Evolutionary conservation across 2,797 vertebrate species (phyloP).

Genomic region (Protonibea diacanthus): DNA sequence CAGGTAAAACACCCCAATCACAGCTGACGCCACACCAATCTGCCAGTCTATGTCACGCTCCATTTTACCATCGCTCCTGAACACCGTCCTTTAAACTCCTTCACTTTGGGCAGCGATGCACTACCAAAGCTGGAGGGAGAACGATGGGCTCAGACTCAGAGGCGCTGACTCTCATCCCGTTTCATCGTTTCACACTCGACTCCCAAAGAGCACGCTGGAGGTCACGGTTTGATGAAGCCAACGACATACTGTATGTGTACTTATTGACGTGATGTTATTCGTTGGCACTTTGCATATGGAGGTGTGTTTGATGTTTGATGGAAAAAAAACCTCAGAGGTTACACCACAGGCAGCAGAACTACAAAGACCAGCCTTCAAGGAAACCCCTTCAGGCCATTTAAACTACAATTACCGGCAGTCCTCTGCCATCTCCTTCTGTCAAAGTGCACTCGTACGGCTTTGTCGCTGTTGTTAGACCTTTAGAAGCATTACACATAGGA

Average conservation of each 20-base stretch:
- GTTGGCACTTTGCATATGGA: conserved; percentile 19
- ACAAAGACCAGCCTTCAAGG: conserved; percentile 64
- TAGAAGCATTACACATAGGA: conserved; percentile 38
- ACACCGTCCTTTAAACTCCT: too few relatives aligned
- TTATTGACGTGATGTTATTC: conserved; percentile 10
- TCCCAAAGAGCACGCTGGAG: too few relatives aligned
- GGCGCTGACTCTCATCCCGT: too few relatives aligned
- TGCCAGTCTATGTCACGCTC: too few relatives aligned
- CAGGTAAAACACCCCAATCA: too few relatives aligned
- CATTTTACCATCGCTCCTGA: too few relatives aligned
- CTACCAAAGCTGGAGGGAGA: too few relatives aligned
- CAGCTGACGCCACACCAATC: too few relatives aligned
- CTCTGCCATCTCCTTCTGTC: conserved; percentile 59
- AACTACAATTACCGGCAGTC: conserved; percentile 66
- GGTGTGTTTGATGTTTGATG: conserved; percentile 52
- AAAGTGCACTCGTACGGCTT: conserved; percentile 41
- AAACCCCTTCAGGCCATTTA: conserved; percentile 68
- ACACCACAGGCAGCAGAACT: conserved; percentile 60
- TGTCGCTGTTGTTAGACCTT: conserved; percentile 55
- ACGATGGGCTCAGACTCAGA: too few relatives aligned
- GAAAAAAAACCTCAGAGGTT: conserved; percentile 61
- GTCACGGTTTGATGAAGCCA: too few relatives aligned
- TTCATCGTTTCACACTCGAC: too few relatives aligned
- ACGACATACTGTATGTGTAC: neutral
- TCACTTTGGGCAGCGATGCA: too few relatives aligned